These are phyloP conservation scores for Zaprionus vittiger DNA, from an alignment of 1,140 invertebrate species.

Conservation along the genomic window DNA sequence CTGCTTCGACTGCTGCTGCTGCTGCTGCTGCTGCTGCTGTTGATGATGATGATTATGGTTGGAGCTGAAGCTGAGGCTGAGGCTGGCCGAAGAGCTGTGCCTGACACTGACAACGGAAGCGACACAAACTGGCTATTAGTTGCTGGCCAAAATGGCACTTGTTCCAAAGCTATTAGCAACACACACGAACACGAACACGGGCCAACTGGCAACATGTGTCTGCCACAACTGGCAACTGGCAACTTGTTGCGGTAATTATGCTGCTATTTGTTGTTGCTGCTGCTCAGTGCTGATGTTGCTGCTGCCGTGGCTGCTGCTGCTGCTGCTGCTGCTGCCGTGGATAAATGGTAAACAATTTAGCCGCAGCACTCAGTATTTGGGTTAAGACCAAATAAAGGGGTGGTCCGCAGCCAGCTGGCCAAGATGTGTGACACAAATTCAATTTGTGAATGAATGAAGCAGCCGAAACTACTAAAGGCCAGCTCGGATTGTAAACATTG, in stretches of 20 bases:
- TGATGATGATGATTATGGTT: constrained; percentile 40
- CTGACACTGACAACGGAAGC: constrained; percentile 74
- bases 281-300: constrained; percentile 24
- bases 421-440: constrained; percentile 67
- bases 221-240: constrained; percentile 57
- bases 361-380: constrained; percentile 70
- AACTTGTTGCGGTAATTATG: constrained; percentile 80
- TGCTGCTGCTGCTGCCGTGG: constrained; percentile 1
- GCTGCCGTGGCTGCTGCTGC: constrained; percentile 26
- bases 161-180: constrained; percentile 81
- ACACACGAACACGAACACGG: constrained; percentile 56
- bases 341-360: constrained; percentile 76
- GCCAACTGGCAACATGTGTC: constrained; percentile 47
- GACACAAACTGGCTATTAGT: constrained; percentile 82
- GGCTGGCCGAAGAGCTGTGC: not conserved
- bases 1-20: not conserved
- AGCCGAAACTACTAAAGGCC: constrained; percentile 57
- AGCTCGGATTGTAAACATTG: constrained; percentile 27
- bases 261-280: constrained; percentile 48
- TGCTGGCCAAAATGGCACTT: constrained; percentile 81
- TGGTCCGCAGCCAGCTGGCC: constrained; percentile 48
- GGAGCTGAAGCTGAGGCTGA: constrained; percentile 6
- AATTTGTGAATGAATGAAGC: constrained; percentile 81
- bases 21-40: not conserved
- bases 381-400: constrained; percentile 83